Conservation (phyloP, 2,113 vertebrate genomes). For the Ptilorrhoa leucosticta region DNA sequence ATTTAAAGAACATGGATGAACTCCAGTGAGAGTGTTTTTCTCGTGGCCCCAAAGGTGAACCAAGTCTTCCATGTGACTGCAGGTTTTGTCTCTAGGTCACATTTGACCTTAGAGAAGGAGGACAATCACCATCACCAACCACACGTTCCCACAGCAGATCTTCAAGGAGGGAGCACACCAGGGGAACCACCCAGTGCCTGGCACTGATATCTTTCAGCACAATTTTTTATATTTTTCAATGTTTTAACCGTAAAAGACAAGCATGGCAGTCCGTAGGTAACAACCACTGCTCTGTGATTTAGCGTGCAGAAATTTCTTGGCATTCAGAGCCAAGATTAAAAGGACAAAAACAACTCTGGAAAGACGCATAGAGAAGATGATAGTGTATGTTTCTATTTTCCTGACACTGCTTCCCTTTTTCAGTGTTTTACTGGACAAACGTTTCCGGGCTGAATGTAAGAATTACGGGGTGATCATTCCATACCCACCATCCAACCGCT, state of each 20-base stretch:
- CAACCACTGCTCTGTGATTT: background rate
- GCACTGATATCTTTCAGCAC: background rate
- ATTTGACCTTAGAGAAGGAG: background rate
- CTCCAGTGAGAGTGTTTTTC: background rate
- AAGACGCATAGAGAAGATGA: background rate
- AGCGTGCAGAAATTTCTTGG: background rate
- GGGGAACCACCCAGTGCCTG: background rate
- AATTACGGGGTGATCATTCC: constrained; percentile 99
- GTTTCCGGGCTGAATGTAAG: constrained; percentile 97
- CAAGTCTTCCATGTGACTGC: background rate
- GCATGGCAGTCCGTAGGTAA: background rate
- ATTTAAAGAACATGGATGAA: background rate
- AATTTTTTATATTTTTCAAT: background rate
- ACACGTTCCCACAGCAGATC: background rate
- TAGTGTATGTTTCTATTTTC: background rate
- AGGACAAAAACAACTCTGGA: background rate
- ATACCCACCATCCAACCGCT: constrained; percentile 96
- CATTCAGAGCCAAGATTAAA: background rate
- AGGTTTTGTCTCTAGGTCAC: background rate
- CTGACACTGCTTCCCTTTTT: background rate
- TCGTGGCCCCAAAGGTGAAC: background rate
- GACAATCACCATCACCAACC: background rate
- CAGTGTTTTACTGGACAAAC: constrained; percentile 95
- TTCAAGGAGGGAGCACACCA: background rate
- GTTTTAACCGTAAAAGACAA: background rate